Percentiles rank a stretch among this genome's conserved stretches.
These are phyloP conservation scores for Arrhopalites spinosus DNA, from an alignment of 2,888 invertebrate genomes.

Conservation along the genomic window DNA sequence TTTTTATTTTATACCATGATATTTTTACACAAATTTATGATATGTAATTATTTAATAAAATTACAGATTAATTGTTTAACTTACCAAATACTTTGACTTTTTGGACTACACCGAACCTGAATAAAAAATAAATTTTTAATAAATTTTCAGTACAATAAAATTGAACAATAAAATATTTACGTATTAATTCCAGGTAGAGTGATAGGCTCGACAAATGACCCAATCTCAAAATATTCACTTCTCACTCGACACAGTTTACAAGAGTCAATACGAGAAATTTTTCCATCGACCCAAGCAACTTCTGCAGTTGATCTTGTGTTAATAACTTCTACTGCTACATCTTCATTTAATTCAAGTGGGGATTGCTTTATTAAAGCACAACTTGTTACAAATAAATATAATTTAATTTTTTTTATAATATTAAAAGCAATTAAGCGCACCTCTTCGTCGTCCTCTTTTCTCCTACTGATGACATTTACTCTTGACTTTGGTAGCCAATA, in stretches of 20 bases:
- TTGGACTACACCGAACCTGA: constrained; percentile 22
- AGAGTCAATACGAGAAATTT: constrained; percentile 23
- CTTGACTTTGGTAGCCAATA: constrained; percentile 3
- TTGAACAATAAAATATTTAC: too few relatives aligned
- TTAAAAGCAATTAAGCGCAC: not conserved
- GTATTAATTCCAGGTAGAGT: constrained; percentile 17
- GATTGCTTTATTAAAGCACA: not conserved
- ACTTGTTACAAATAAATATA: not conserved
- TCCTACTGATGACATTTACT: not conserved
- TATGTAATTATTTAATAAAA: not conserved
- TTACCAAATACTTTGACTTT: constrained; percentile 5
- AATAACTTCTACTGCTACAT: constrained; percentile 22
- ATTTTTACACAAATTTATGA: too few relatives aligned
- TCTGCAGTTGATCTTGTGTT: constrained; percentile 26
- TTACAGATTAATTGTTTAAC: not conserved
- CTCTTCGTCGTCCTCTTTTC: not conserved
- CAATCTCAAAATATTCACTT: constrained; percentile 23
- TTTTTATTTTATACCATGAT: too few relatives aligned
- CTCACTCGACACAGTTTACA: constrained; percentile 22
- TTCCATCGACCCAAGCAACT: constrained; percentile 32
- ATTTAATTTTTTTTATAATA: not conserved
- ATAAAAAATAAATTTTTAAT: too few relatives aligned
- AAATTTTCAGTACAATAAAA: too few relatives aligned
- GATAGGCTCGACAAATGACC: constrained; percentile 16
- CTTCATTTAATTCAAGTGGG: not conserved